Evolutionary conservation across 2,113 vertebrate genomes (phyloP).

Genomic region (Scatophagus argus): DNA sequence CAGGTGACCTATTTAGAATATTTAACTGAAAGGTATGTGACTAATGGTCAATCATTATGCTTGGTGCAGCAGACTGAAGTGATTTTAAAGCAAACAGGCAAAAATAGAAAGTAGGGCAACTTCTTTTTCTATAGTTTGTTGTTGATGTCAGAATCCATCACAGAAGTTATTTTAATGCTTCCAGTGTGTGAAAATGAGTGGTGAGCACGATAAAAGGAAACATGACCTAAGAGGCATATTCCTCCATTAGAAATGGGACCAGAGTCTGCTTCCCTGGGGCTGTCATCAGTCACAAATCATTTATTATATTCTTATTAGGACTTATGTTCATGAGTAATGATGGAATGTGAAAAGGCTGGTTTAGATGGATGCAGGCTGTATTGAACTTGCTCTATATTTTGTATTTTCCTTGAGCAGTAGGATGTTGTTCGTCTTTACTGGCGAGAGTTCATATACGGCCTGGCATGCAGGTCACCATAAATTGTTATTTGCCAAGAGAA

Average conservation of each 20-base stretch:
- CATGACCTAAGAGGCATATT: slow-evolving; percentile 22
- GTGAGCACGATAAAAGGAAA: slow-evolving; percentile 27
- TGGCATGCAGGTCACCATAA: slow-evolving; percentile 45
- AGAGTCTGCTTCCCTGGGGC: slow-evolving; percentile 33
- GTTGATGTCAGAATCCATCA: slow-evolving; percentile 5
- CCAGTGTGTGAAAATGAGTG: slow-evolving; percentile 12
- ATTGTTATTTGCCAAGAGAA: slow-evolving; percentile 58
- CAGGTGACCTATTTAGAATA: slow-evolving; percentile 39
- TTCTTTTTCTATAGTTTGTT: slow-evolving; percentile 11
- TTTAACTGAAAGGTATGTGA: slow-evolving; percentile 11
- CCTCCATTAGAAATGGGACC: slow-evolving; percentile 37
- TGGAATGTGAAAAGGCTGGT: slow-evolving; percentile 38
- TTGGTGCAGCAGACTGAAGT: slow-evolving; percentile 26
- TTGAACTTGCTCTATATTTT: slow-evolving; percentile 33
- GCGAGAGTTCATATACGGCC: slow-evolving; percentile 35
- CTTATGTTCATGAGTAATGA: slow-evolving; percentile 58
- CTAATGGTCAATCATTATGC: slow-evolving; percentile 7
- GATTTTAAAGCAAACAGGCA: slow-evolving; percentile 16
- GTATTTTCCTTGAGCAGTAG: slow-evolving; percentile 49
- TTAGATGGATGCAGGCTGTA: slow-evolving; percentile 38
- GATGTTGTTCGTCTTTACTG: slow-evolving; percentile 46
- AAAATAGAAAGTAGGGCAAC: slow-evolving; percentile 17
- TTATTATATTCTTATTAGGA: no score
- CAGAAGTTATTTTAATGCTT: slow-evolving; percentile 27
- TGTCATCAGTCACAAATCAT: slow-evolving; percentile 54